A percentile compares a stretch with the other conserved stretches of the same genome.
These are phyloP conservation scores for Hybognathus amarus DNA, from an alignment of 2,797 vertebrate species.

Conservation along the genomic window DNA sequence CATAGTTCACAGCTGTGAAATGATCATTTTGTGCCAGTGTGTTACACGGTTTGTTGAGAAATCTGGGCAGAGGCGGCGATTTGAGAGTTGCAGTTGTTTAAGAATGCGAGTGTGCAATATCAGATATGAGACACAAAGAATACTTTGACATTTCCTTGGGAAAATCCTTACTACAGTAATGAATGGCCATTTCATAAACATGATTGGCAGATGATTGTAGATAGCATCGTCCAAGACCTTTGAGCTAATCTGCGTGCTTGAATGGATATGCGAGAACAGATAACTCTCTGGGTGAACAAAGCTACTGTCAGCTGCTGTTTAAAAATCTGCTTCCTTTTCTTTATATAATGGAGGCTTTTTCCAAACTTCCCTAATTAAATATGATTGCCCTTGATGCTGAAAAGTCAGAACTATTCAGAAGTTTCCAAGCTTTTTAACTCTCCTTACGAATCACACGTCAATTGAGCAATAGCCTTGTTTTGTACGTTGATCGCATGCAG, in stretches of 20 bases:
- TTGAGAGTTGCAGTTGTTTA: slow-evolving; percentile 37
- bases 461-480: background rate
- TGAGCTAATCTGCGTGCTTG: background rate
- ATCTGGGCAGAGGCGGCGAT: slow-evolving; percentile 24
- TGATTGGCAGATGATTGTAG: slow-evolving; percentile 45
- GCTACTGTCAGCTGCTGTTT: slow-evolving; percentile 8
- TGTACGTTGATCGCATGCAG: background rate
- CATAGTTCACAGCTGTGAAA: background rate
- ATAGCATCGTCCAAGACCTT: slow-evolving; percentile 32
- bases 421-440: background rate
- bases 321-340: slow-evolving; percentile 1
- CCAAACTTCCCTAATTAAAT: slow-evolving; percentile 8
- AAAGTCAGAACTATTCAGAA: slow-evolving; percentile 1
- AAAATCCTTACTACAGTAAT: slow-evolving; percentile 24
- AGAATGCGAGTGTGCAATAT: slow-evolving; percentile 47
- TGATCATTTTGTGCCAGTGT: background rate
- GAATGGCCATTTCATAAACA: slow-evolving; percentile 44
- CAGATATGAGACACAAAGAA: slow-evolving; percentile 50
- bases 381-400: slow-evolving; percentile 11
- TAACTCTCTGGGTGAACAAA: slow-evolving; percentile 1
- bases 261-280: slow-evolving; percentile 22
- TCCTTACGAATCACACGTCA: background rate
- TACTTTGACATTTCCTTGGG: slow-evolving; percentile 47
- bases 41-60: slow-evolving; percentile 31
- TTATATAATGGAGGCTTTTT: slow-evolving; percentile 1